Conservation (phyloP, 2,888 invertebrate genomes). For the Macaria liturata region DNA sequence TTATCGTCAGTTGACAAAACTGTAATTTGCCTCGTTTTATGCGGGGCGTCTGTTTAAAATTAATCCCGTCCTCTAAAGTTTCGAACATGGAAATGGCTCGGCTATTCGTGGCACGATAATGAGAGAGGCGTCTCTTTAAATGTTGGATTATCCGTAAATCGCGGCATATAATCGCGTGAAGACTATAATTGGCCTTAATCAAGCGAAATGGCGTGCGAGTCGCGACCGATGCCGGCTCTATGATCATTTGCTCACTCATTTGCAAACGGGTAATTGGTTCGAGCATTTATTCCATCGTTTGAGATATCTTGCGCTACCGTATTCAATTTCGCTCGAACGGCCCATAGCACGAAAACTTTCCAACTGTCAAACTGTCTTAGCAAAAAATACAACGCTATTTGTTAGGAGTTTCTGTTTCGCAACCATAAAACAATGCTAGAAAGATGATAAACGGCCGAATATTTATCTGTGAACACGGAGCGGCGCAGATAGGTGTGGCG, state of each 20-base stretch:
- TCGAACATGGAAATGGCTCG: constrained; percentile 62
- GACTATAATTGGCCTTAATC: constrained; percentile 73
- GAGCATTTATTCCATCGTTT: constrained; percentile 48
- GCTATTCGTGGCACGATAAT: constrained; percentile 62
- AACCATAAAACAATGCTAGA: constrained; percentile 20
- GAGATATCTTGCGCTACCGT: constrained; percentile 37
- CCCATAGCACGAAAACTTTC: constrained; percentile 13
- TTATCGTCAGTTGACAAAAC: constrained; percentile 48
- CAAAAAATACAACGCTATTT: constrained; percentile 15
- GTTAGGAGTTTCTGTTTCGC: constrained; percentile 19
- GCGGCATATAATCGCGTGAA: constrained; percentile 71
- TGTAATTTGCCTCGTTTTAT: constrained; percentile 51
- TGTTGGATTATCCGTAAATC: constrained; percentile 68
- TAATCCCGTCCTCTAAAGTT: constrained; percentile 55
- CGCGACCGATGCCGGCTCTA: constrained; percentile 44
- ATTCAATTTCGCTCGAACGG: constrained; percentile 23
- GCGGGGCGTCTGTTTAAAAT: constrained; percentile 48
- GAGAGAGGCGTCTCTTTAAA: constrained; percentile 66
- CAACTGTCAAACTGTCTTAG: constrained; percentile 24
- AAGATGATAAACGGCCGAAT: constrained; percentile 21
- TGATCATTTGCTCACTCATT: constrained; percentile 43
- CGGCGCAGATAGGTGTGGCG: constrained; percentile 20
- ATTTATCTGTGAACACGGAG: constrained; percentile 22
- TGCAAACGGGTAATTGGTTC: constrained; percentile 47
- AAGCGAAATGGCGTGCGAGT: constrained; percentile 66